These are phyloP conservation scores for Catharus fuscescens DNA, from an alignment of 2,113 vertebrate genomes.

Conservation along the genomic window DNA sequence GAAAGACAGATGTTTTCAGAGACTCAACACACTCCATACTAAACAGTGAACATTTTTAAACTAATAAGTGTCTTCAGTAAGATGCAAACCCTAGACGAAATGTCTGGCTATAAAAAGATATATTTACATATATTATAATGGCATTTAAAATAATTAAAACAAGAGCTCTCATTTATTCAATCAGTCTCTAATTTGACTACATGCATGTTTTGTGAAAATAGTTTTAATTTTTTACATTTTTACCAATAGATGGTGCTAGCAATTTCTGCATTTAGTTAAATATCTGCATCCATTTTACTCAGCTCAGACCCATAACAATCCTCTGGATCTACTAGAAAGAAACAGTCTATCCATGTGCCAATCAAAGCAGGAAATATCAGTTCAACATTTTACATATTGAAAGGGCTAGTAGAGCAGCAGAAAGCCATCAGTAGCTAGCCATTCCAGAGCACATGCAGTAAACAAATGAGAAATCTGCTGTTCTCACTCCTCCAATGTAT, in stretches of 20 bases:
- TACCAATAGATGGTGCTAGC: constrained; percentile 72
- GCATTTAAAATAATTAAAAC: constrained; percentile 58
- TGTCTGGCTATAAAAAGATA: constrained; percentile 58
- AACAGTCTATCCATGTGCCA: background rate
- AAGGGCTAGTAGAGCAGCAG: constrained; percentile 29
- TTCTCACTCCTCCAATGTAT: background rate
- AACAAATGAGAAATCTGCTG: constrained; percentile 13
- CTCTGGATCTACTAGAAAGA: background rate
- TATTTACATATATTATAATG: constrained; percentile 65
- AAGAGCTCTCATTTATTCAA: constrained; percentile 57
- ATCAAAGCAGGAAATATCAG: constrained; percentile 33
- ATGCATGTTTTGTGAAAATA: constrained; percentile 41
- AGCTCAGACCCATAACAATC: background rate
- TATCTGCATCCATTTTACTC: constrained; percentile 15
- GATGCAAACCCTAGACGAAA: background rate
- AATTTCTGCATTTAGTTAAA: constrained; percentile 38
- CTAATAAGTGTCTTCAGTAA: background rate
- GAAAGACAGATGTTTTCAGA: background rate
- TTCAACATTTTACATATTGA: constrained; percentile 3
- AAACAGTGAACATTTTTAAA: background rate
- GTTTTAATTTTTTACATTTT: background rate
- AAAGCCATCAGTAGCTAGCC: constrained; percentile 1
- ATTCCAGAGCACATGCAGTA: background rate
- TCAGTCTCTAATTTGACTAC: constrained; percentile 42
- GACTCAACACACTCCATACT: background rate